phyloP scores from a whole-genome alignment of 2,113 vertebrate genomes.

The Tupaia tana region DNA sequence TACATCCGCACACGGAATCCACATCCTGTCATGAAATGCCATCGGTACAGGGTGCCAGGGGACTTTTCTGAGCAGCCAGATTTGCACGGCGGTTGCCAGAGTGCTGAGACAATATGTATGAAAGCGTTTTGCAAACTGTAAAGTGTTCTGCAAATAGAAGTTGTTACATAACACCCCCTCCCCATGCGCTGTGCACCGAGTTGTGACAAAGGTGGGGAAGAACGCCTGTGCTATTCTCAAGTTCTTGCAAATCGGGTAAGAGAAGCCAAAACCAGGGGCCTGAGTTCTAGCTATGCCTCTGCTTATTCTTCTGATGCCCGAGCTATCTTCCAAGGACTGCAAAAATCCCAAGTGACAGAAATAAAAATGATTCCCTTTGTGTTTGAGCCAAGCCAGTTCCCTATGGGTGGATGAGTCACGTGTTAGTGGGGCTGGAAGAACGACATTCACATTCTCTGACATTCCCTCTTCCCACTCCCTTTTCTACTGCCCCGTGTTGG shows the following conservation, averaged over 20 bases:
- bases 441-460: background rate
- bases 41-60: background rate
- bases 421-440: background rate
- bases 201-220: background rate
- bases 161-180: constrained; percentile 41
- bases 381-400: background rate
- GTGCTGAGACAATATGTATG: constrained; percentile 36
- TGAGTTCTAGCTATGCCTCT: background rate
- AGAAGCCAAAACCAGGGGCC: background rate
- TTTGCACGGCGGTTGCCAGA: background rate
- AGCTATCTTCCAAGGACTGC: constrained; percentile 13
- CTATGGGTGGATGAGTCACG: constrained; percentile 18
- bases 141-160: constrained; percentile 49
- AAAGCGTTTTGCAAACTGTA: constrained; percentile 23
- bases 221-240: background rate
- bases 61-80: constrained; percentile 49
- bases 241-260: background rate
- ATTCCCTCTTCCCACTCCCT: constrained; percentile 28
- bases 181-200: background rate
- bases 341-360: constrained; percentile 46
- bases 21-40: constrained; percentile 15
- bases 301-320: background rate
- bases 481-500: constrained; percentile 9
- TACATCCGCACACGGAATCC: constrained; percentile 10
- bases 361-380: constrained; percentile 36